Evolutionary conservation across 2,113 vertebrate genomes (phyloP).

Genomic region (Chroicocephalus ridibundus): DNA sequence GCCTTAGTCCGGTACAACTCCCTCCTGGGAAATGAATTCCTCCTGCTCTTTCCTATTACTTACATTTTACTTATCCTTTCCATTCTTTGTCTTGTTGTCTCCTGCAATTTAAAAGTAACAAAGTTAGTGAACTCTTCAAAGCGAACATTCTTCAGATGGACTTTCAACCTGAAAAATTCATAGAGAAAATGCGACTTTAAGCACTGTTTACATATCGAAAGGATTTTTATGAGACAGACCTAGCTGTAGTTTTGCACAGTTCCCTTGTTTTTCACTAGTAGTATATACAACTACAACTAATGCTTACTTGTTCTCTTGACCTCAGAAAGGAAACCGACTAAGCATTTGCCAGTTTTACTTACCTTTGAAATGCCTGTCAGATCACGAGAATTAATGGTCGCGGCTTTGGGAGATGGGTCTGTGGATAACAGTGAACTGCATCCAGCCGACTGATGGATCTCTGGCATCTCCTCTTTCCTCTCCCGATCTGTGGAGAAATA

Average conservation of each 20-base stretch:
- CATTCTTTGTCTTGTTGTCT: slow-evolving; percentile 80
- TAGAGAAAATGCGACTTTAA: slow-evolving; percentile 15
- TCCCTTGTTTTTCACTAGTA: slow-evolving; percentile 34
- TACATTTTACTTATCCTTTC: slow-evolving; percentile 90
- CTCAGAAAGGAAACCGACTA: slow-evolving; percentile 49
- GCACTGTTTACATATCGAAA: slow-evolving; percentile 32
- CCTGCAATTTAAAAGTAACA: slow-evolving; percentile 79
- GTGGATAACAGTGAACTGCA: slow-evolving; percentile 57
- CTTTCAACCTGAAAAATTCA: slow-evolving; percentile 28
- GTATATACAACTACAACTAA: slow-evolving; percentile 37
- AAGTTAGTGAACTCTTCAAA: slow-evolving; percentile 69
- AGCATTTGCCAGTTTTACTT: slow-evolving; percentile 50
- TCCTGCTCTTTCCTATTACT: slow-evolving; percentile 73
- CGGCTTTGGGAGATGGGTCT: slow-evolving; percentile 52
- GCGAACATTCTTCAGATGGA: slow-evolving; percentile 51
- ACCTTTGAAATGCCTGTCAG: slow-evolving; percentile 78
- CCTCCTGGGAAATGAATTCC: slow-evolving; percentile 66
- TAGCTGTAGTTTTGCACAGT: not conserved
- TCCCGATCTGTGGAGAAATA: slow-evolving; percentile 68
- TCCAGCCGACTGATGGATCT: slow-evolving; percentile 50
- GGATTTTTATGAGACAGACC: slow-evolving; percentile 19
- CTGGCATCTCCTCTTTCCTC: slow-evolving; percentile 49
- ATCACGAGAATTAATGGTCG: slow-evolving; percentile 52
- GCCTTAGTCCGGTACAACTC: slow-evolving; percentile 42
- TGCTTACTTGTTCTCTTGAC: slow-evolving; percentile 46